Base-by-base conservation (phyloP, 2,797 vertebrate species). In the Agapornis canus region DNA sequence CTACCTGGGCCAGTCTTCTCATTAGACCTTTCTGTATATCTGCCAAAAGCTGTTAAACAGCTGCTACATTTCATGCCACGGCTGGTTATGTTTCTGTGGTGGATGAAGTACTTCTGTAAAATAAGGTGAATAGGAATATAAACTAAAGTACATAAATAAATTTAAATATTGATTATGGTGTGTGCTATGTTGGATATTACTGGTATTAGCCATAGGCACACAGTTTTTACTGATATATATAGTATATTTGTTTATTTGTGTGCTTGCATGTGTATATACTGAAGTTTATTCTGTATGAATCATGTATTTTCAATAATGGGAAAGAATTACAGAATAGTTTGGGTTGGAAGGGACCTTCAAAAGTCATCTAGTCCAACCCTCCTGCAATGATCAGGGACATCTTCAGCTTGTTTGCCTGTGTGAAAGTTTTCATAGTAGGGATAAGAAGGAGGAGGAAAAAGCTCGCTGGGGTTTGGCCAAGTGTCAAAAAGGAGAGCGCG, bases 1-100 rank as follows among this genome's bases (percentile, higher is more conserved):
- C 56, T 95, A 86, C 93, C 88, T 92, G 42, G 75, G 37, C 59
- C 64, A 72, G 32, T 82, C 86, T 84, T 95, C 82, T 86, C 52
- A 65, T 84, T 63, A 89, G 89, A 65, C 22, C 54, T 86, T 82
- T 72, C 63, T 82, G 47, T 82, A 1, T 49, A 79, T 76, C 63
- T 94, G 82, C 79, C 90, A 91, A 70, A 91, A 51, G 39, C 76
- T 91, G 37, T 84, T 82, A 49, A 72, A 64, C 35, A 88, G 86
- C 77, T 94, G 59, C 63, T 94, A 16, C 22, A 7, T 86, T 89
- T 92, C 27, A 18, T 86, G 43, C 59, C 4, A 0, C 35, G 37
- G 20, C 57, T 90, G 81, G 37, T 90, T 84, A 22, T 43, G 8
- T 86, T 90, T 76, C 89, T 86, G 27, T 43, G 47, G 49, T 70